These are phyloP conservation scores for Amblyjoppa fuscipennis DNA, from an alignment of 2,888 invertebrate species.

Conservation along the genomic window DNA sequence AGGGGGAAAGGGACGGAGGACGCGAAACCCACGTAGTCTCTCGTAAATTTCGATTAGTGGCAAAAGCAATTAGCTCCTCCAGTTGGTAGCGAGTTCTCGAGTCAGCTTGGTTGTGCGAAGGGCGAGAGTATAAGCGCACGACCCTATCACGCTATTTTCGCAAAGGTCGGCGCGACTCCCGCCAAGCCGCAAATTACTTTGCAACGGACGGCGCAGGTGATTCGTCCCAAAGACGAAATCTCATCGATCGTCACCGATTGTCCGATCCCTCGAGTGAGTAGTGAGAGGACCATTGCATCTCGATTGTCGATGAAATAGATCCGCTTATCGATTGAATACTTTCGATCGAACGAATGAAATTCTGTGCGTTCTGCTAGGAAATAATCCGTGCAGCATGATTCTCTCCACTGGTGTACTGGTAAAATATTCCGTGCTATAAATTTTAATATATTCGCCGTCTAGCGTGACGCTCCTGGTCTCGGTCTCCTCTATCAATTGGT, in stretches of 20 bases:
- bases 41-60: slow-evolving; percentile 72
- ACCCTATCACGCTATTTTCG: slow-evolving; percentile 48
- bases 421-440: slow-evolving; percentile 55
- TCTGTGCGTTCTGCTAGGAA: slow-evolving; percentile 5
- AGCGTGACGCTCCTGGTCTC: slow-evolving; percentile 5
- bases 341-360: slow-evolving; percentile 1
- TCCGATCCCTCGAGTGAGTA: not conserved
- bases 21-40: slow-evolving; percentile 55
- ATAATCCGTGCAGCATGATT: slow-evolving; percentile 32
- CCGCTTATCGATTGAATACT: not conserved
- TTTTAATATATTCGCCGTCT: slow-evolving; percentile 55
- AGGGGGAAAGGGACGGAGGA: slow-evolving; percentile 4
- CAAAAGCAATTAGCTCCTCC: slow-evolving; percentile 70
- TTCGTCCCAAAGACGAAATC: not conserved
- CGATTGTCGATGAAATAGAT: not conserved
- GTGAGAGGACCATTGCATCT: not conserved
- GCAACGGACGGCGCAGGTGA: not conserved
- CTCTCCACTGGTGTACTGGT: slow-evolving; percentile 21
- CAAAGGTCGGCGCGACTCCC: slow-evolving; percentile 39
- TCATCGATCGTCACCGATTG: not conserved
- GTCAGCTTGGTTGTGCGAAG: slow-evolving; percentile 1
- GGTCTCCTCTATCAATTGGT: slow-evolving; percentile 40
- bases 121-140: slow-evolving; percentile 10
- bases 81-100: slow-evolving; percentile 53
- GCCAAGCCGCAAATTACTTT: slow-evolving; percentile 50